Evolutionary conservation across 2,888 invertebrate genomes (phyloP).

Genomic region (Mythimna loreyi): DNA sequence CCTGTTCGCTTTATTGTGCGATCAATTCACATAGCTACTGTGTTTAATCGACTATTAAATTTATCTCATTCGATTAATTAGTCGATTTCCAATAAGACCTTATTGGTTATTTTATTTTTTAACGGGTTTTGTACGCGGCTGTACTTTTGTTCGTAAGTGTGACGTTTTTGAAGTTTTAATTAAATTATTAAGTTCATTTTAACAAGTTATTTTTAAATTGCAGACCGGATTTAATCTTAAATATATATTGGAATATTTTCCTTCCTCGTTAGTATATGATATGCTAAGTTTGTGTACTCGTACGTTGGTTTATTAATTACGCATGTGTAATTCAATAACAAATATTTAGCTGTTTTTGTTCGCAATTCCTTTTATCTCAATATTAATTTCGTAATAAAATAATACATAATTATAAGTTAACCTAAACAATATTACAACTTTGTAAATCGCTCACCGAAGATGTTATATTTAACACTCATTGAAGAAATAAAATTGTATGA

Average conservation of each 20-base stretch:
- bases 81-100: conserved; percentile 52
- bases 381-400: background rate
- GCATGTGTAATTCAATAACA: conserved; percentile 2
- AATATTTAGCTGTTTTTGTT: conserved; percentile 10
- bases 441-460: background rate
- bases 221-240: conserved; percentile 14
- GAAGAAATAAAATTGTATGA: conserved; percentile 35
- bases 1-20: conserved; percentile 79
- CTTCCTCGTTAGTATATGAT: conserved; percentile 15
- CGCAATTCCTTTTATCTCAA: background rate
- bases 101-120: conserved; percentile 43
- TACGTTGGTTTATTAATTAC: conserved; percentile 4
- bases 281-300: background rate
- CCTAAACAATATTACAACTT: conserved; percentile 12
- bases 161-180: conserved; percentile 11
- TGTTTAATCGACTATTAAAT: conserved; percentile 72
- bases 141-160: conserved; percentile 26
- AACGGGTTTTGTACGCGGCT: conserved; percentile 34
- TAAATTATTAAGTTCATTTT: conserved; percentile 10
- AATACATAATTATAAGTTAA: background rate
- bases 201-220: background rate
- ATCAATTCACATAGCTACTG: conserved; percentile 78
- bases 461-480: conserved; percentile 36
- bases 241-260: conserved; percentile 19
- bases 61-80: conserved; percentile 64